These are phyloP conservation scores for Drosophila miranda DNA, from an alignment of 1,140 invertebrate species.

Conservation along the genomic window DNA sequence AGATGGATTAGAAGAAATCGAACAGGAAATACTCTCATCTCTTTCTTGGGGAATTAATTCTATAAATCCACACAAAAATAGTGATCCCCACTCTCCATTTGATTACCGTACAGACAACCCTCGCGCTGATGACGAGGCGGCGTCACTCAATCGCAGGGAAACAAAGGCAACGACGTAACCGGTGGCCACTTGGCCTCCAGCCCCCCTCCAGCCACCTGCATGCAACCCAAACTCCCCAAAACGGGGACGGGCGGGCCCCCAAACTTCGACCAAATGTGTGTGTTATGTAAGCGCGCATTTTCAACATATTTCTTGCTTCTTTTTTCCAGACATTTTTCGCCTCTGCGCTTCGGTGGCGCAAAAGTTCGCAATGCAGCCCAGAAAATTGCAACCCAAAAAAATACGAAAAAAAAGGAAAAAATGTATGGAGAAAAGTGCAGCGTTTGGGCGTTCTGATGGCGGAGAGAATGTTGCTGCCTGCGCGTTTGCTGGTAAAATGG, in stretches of 20 bases:
- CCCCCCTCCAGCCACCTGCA: conserved; percentile 17
- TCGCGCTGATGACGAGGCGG: conserved; percentile 17
- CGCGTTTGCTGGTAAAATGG: conserved; percentile 14
- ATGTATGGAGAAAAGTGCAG: conserved; percentile 30
- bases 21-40: too few relatives aligned
- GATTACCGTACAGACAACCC: conserved; percentile 3
- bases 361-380: conserved; percentile 53
- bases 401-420: too few relatives aligned
- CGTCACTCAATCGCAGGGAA: conserved; percentile 35
- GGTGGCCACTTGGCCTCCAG: conserved; percentile 40
- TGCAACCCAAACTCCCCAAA: conserved; percentile 30
- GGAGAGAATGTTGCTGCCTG: conserved; percentile 15
- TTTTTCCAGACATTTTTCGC: conserved; percentile 33
- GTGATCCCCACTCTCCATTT: neutral
- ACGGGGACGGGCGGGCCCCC: conserved; percentile 19
- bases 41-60: too few relatives aligned
- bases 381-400: conserved; percentile 17
- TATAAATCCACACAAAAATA: too few relatives aligned
- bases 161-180: conserved; percentile 44
- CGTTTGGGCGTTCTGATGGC: conserved; percentile 14
- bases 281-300: conserved; percentile 74
- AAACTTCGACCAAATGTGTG: conserved; percentile 40
- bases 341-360: conserved; percentile 46
- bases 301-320: conserved; percentile 46
- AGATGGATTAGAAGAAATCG: too few relatives aligned